Percentiles rank a stretch among this genome's conserved stretches.
phyloP scores from a whole-genome alignment of 2,888 invertebrate species.

The Hanleya hanleyi region DNA sequence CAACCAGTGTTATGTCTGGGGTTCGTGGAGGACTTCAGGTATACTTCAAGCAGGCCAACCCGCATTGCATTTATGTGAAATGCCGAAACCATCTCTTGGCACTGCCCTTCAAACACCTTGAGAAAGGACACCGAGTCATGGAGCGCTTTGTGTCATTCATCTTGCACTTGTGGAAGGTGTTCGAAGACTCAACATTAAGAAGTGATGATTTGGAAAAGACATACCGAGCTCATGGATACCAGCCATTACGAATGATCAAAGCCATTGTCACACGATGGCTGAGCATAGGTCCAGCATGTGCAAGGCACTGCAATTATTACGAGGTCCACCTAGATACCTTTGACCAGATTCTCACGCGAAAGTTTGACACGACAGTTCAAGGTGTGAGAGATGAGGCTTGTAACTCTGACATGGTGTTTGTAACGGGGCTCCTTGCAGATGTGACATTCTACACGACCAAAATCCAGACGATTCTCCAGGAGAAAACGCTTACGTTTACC shows the following conservation, averaged over 20 bases:
- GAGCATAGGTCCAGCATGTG: neutral
- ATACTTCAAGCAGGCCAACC: neutral
- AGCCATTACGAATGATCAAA: neutral
- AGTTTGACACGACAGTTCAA: neutral
- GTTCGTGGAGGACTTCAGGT: neutral
- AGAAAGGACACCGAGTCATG: neutral
- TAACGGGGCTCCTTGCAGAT: neutral
- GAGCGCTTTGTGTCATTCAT: neutral
- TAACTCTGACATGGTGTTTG: neutral
- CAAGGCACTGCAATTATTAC: neutral
- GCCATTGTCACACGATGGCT: neutral
- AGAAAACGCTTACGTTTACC: neutral
- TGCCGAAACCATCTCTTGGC: neutral
- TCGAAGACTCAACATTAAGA: neutral
- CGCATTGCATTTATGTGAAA: neutral
- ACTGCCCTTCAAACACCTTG: neutral
- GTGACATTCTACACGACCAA: neutral
- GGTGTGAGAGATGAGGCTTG: neutral
- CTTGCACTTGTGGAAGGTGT: neutral
- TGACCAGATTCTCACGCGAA: neutral
- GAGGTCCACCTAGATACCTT: neutral
- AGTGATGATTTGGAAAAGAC: neutral
- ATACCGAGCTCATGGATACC: neutral
- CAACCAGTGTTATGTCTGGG: neutral
- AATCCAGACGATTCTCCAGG: neutral